Percentiles rank a stretch among this genome's conserved stretches.
Conservation (phyloP, 1,140 invertebrate genomes). For the Holcopasites calliopsidis region DNA sequence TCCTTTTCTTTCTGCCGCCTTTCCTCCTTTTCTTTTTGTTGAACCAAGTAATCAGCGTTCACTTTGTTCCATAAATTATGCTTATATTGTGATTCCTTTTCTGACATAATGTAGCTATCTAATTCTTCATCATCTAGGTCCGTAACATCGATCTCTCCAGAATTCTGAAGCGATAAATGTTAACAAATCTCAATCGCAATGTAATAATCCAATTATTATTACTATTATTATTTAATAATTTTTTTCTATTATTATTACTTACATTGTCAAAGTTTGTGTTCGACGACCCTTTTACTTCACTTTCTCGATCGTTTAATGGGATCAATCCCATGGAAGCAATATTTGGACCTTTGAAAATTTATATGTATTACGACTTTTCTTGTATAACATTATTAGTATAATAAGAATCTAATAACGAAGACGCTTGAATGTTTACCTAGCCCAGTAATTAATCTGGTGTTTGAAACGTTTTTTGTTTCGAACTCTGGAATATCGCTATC, state of each 20-base stretch:
- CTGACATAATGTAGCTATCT: conserved; percentile 91
- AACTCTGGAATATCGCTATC: conserved; percentile 31
- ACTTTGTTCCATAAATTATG: conserved; percentile 90
- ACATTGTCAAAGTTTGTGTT: conserved; percentile 68
- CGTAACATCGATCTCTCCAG: conserved; percentile 87
- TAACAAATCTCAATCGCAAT: background rate
- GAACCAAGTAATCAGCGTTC: conserved; percentile 90
- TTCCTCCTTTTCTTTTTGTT: conserved; percentile 92
- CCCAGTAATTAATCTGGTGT: conserved; percentile 52
- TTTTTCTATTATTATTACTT: conserved; percentile 24
- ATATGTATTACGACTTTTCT: conserved; percentile 16
- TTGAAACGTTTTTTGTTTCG: conserved; percentile 14
- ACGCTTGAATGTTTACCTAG: conserved; percentile 55
- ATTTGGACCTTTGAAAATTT: conserved; percentile 72
- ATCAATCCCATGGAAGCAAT: conserved; percentile 76
- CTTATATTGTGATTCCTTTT: conserved; percentile 89
- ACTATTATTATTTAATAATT: background rate
- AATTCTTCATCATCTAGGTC: conserved; percentile 94
- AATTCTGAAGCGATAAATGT: conserved; percentile 49
- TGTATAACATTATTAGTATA: background rate
- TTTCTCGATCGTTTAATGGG: conserved; percentile 47
- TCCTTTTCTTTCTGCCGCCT: conserved; percentile 86
- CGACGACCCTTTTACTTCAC: conserved; percentile 50
- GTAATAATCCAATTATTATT: background rate
- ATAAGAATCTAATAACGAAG: conserved; percentile 4